A percentile compares a stretch with the other conserved stretches of the same genome.
Conservation (phyloP, 2,888 invertebrate genomes). For the Brenthis hecate region DNA sequence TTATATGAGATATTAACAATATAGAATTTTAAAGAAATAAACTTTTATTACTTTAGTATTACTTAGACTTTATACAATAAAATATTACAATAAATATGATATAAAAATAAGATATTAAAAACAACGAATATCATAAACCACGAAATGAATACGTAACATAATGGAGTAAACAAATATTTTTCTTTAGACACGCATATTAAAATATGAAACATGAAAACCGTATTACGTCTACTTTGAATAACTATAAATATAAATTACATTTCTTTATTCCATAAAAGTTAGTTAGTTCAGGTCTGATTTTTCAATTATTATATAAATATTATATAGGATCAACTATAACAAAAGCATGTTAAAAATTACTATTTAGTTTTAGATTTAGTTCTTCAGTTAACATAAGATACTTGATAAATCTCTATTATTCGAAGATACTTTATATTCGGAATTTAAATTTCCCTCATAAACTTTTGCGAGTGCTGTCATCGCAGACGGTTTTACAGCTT, state of each 20-base stretch:
- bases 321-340: too few species aligned
- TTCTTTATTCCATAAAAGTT: too few species aligned
- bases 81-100: background rate
- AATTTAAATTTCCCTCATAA: conserved; percentile 34
- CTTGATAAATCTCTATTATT: too few species aligned
- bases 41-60: too few species aligned
- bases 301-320: too few species aligned
- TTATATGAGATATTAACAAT: too few species aligned
- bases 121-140: background rate
- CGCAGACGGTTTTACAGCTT: conserved; percentile 47
- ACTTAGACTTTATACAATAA: too few species aligned
- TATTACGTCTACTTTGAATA: conserved; percentile 8
- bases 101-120: background rate
- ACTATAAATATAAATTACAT: background rate
- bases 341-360: too few species aligned
- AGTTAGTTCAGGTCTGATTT: too few species aligned
- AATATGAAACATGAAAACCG: background rate
- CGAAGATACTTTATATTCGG: conserved; percentile 13
- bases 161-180: background rate
- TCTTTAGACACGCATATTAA: background rate
- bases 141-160: background rate
- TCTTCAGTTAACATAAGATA: too few species aligned
- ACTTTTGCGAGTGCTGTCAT: conserved; percentile 28
- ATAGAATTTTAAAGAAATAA: too few species aligned
- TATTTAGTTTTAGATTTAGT: too few species aligned